Conservation (phyloP, 2,888 invertebrate species). For the Hyalella azteca region DNA sequence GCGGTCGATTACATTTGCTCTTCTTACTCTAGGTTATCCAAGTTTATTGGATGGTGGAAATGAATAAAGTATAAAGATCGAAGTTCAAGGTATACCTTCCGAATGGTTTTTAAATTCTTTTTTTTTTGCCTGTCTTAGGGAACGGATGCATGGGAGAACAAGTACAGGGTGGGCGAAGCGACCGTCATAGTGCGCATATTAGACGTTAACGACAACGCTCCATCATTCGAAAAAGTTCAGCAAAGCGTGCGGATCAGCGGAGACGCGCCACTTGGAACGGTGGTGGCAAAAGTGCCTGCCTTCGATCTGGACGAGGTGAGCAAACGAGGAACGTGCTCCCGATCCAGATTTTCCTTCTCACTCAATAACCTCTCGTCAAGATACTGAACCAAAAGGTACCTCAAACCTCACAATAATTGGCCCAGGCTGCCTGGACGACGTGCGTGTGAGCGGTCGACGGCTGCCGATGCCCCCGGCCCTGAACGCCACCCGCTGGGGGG, state of each 20-base stretch:
- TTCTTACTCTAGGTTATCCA: too few species aligned
- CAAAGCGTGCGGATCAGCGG: conserved; percentile 4
- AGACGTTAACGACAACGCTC: conserved; percentile 43
- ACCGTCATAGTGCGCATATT: conserved; percentile 41
- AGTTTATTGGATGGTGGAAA: too few species aligned
- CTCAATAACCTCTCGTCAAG: too few species aligned
- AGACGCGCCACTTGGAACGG: conserved; percentile 22
- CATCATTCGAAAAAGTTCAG: conserved; percentile 18
- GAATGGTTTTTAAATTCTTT: too few species aligned
- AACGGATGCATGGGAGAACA: conserved; percentile 39
- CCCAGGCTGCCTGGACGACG: conserved; percentile 19
- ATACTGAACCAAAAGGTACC: too few species aligned
- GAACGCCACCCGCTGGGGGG: neutral
- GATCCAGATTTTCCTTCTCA: too few species aligned
- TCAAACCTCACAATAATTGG: too few species aligned
- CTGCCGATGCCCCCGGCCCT: neutral
- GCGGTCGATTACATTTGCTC: too few species aligned
- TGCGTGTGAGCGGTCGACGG: neutral
- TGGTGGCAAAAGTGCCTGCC: conserved; percentile 27
- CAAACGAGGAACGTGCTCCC: too few species aligned
- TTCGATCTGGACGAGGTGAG: conserved; percentile 41
- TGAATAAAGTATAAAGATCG: too few species aligned
- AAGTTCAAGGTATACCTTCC: too few species aligned
- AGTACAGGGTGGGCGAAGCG: conserved; percentile 48
- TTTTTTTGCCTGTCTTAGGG: too few species aligned